Evolutionary conservation across 2,888 invertebrate species (phyloP).

Genomic region (Alentia gelatinosa): DNA sequence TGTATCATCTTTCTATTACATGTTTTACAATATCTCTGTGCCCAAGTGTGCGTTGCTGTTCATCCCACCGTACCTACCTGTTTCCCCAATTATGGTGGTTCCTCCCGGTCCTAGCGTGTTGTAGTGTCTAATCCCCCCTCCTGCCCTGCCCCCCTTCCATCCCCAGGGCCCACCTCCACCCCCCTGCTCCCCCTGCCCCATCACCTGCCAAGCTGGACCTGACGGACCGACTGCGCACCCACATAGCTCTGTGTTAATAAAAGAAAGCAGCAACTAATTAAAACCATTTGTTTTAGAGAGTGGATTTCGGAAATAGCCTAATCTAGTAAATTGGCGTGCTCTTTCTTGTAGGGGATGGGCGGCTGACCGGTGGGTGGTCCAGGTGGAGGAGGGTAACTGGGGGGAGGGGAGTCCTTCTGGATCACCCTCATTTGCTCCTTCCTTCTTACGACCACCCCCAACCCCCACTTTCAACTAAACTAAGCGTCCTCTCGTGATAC

Average conservation of each 20-base stretch:
- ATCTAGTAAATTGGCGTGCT: constrained; percentile 40
- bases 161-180: neutral
- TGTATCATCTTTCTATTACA: too few species aligned
- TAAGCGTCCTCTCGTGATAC: neutral
- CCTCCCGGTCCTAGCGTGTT: too few species aligned
- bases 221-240: neutral
- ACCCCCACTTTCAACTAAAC: neutral
- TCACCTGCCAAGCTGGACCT: neutral
- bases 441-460: neutral
- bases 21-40: too few species aligned
- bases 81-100: too few species aligned
- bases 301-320: constrained; percentile 29
- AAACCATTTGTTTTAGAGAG: constrained; percentile 28
- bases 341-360: neutral
- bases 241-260: constrained; percentile 38
- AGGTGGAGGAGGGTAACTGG: too few species aligned
- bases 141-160: neutral
- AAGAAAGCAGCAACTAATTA: constrained; percentile 40
- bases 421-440: neutral
- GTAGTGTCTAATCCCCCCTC: neutral
- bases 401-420: too few species aligned
- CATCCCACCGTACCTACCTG: neutral
- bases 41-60: neutral
- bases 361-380: neutral
- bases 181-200: neutral